phyloP scores from a whole-genome alignment of 2,113 vertebrate genomes.

The Xerus inauris region DNA sequence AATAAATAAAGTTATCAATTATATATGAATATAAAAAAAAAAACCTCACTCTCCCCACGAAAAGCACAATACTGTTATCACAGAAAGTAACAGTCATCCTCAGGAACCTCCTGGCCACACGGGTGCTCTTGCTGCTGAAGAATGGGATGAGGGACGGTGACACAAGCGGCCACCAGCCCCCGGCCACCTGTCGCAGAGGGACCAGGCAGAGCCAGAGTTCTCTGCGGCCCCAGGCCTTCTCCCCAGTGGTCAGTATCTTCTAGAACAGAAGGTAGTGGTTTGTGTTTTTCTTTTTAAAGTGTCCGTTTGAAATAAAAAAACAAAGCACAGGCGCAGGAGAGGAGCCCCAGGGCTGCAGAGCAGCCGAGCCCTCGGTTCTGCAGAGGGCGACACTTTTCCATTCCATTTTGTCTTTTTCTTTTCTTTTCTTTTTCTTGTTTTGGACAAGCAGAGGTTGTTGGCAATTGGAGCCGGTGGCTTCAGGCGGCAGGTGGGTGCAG shows the following conservation, averaged over 20 bases:
- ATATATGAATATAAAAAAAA: constrained; percentile 80
- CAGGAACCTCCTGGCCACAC: constrained; percentile 57
- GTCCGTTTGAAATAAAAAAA: constrained; percentile 74
- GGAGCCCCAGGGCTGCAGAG: neutral
- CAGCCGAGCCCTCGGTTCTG: constrained; percentile 44
- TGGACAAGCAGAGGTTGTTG: constrained; percentile 82
- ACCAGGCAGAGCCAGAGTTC: neutral
- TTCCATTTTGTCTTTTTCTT: too few species aligned
- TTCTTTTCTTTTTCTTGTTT: neutral
- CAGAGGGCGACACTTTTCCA: neutral
- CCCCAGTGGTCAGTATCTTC: neutral
- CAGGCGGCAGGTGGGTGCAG: constrained; percentile 61
- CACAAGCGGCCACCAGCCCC: neutral
- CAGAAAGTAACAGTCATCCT: constrained; percentile 22
- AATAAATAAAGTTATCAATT: constrained; percentile 88
- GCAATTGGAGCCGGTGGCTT: constrained; percentile 83
- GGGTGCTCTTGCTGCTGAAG: constrained; percentile 24
- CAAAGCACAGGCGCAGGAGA: constrained; percentile 48
- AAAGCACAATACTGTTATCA: constrained; percentile 83
- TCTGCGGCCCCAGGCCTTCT: constrained; percentile 22
- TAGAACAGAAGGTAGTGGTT: constrained; percentile 33
- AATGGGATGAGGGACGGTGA: neutral
- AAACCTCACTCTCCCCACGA: constrained; percentile 81
- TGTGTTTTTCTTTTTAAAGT: constrained; percentile 20
- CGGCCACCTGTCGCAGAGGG: neutral